phyloP scores from a whole-genome alignment of 2,888 invertebrate genomes.

The Noctua comes region DNA sequence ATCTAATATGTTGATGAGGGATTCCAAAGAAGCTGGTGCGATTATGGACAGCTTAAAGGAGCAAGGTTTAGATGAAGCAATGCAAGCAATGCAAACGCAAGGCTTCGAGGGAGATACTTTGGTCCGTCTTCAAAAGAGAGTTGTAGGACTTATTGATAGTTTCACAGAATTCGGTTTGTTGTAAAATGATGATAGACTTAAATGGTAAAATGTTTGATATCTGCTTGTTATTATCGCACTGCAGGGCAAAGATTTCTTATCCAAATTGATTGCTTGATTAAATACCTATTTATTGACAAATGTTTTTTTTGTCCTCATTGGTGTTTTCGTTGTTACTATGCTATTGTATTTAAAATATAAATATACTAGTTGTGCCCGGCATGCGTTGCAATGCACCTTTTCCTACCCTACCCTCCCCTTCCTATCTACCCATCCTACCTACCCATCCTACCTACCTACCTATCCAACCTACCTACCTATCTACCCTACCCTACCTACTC shows the following conservation, averaged over 20 bases:
- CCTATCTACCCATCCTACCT: too few species aligned
- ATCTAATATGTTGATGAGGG: conserved; percentile 56
- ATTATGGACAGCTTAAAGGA: conserved; percentile 51
- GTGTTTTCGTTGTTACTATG: neutral
- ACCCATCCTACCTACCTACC: too few species aligned
- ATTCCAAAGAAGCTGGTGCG: conserved; percentile 62
- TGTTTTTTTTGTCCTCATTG: neutral
- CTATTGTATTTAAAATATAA: neutral
- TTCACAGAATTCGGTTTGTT: conserved; percentile 59
- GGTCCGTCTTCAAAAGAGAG: conserved; percentile 47
- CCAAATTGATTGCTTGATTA: neutral
- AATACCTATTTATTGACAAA: neutral
- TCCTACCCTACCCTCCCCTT: too few species aligned
- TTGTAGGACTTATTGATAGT: conserved; percentile 67
- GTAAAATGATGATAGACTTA: neutral
- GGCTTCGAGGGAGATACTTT: conserved; percentile 47
- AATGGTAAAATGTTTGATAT: neutral
- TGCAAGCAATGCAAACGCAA: conserved; percentile 20
- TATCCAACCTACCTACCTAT: too few species aligned
- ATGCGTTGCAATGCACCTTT: too few species aligned
- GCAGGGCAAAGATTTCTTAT: neutral
- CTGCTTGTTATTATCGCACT: neutral
- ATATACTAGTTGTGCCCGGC: too few species aligned
- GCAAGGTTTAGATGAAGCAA: conserved; percentile 4
- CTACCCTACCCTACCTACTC: too few species aligned